Percentiles rank a stretch among this genome's conserved stretches.
These are phyloP conservation scores for Meriones unguiculatus DNA, from an alignment of 2,113 vertebrate genomes.

Conservation along the genomic window DNA sequence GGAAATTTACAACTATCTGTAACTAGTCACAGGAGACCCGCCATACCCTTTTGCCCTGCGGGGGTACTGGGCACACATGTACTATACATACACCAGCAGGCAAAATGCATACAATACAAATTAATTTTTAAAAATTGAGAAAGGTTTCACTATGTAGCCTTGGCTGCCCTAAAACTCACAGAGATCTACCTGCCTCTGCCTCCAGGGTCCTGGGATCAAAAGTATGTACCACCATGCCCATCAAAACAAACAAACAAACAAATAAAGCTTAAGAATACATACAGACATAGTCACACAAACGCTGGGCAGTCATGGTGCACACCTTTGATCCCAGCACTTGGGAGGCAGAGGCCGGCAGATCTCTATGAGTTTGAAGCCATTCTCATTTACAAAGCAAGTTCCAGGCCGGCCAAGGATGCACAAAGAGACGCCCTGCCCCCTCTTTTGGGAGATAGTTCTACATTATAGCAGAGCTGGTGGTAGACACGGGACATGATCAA, in stretches of 20 bases:
- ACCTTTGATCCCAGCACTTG: not conserved
- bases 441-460: not conserved
- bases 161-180: not conserved
- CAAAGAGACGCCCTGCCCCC: not conserved
- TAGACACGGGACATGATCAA: too few relatives aligned
- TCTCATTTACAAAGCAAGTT: not conserved
- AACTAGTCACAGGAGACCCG: not conserved
- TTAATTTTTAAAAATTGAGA: not conserved
- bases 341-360: not conserved
- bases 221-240: not conserved
- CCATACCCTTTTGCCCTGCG: not conserved
- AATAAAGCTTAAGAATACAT: too few relatives aligned
- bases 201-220: not conserved
- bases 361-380: not conserved
- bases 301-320: not conserved
- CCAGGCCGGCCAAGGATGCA: not conserved
- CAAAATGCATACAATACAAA: not conserved
- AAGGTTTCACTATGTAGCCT: not conserved
- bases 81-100: not conserved
- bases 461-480: not conserved
- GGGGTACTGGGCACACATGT: not conserved
- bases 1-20: not conserved
- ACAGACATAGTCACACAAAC: too few relatives aligned
- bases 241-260: not conserved
- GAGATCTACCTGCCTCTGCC: not conserved